Evolutionary conservation across 2,797 vertebrate genomes (phyloP), one percentile per base, ranked within the genome.

Genomic region (Ptychadena robeensis): DNA sequence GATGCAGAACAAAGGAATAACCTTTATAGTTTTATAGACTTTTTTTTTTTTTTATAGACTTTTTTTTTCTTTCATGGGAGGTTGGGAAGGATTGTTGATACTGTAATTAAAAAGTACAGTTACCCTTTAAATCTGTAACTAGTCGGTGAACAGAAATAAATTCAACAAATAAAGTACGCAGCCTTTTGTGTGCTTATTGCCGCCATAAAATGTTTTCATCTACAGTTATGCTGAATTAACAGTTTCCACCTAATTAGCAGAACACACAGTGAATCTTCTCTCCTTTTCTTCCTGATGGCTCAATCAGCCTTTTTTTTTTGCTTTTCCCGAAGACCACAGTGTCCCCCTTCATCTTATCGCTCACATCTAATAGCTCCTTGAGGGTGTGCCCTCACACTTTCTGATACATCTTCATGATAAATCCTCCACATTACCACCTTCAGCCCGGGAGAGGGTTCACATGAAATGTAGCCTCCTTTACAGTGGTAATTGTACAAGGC

Each of bases 321-420:
- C 32, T 67, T 57, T 66, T 48, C 61, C 81, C 25, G 35, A 84
- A 73, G 82, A 84, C 82, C 82, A 70, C 59, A 27, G 70, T 74
- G 76, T 79, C 72, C 61, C 61, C 66, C 76, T 67, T 68, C 69
- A 84, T 84, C 82, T 79, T 79, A 79, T 83, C 82, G 27, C 68
- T 83, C 82, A 72, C 72, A 74, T 84, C 72, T 84, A 84, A 84
- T 84, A 66, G 82, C 64, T 80, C 82, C 82, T 84, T 84, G 67
- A 84, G 82, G 82, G 82, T 84, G 82, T 80, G 69, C 82, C 82
- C 76, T 79, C 71, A 67, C 76, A 74, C 70, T 80, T 32, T 57
- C 76, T 40, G 82, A 84, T 79, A 80, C 78, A 84, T 84, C 72
- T 79, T 84, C 73, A 84, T 84, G 82, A 84, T 84, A 84, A 80